A percentile compares a stretch with the other conserved stretches of the same genome.
Evolutionary conservation across 2,113 vertebrate genomes (phyloP).

Genomic region (Daubentonia madagascariensis): DNA sequence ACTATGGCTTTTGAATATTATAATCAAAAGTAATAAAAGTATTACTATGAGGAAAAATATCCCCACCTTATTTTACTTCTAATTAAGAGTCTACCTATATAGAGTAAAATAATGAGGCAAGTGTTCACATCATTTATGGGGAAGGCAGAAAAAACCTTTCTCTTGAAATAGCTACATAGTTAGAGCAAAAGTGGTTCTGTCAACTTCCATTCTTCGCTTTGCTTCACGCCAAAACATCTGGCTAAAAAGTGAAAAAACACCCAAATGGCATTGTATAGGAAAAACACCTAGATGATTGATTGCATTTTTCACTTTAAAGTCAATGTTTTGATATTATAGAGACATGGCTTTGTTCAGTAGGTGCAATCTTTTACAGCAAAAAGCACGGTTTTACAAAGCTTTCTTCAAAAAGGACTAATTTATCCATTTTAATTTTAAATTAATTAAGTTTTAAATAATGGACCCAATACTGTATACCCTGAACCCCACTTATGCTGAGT

Average conservation of each 20-base stretch:
- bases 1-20: neutral
- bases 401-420: slow-evolving; percentile 30
- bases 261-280: slow-evolving; percentile 50
- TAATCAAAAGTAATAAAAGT: neutral
- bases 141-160: neutral
- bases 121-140: neutral
- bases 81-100: neutral
- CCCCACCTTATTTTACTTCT: neutral
- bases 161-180: neutral
- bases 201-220: neutral
- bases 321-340: slow-evolving; percentile 56
- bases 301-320: slow-evolving; percentile 55
- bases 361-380: neutral
- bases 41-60: neutral
- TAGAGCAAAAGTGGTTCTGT: neutral
- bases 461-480: neutral
- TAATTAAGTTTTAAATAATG: slow-evolving; percentile 35
- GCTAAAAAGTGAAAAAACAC: slow-evolving; percentile 62
- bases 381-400: neutral
- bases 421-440: slow-evolving; percentile 39
- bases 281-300: slow-evolving; percentile 45
- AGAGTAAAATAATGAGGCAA: neutral
- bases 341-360: slow-evolving; percentile 36
- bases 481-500: neutral
- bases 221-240: slow-evolving; percentile 63